Evolutionary conservation across 2,113 vertebrate species (phyloP).

Genomic region (Marmota flaviventris): DNA sequence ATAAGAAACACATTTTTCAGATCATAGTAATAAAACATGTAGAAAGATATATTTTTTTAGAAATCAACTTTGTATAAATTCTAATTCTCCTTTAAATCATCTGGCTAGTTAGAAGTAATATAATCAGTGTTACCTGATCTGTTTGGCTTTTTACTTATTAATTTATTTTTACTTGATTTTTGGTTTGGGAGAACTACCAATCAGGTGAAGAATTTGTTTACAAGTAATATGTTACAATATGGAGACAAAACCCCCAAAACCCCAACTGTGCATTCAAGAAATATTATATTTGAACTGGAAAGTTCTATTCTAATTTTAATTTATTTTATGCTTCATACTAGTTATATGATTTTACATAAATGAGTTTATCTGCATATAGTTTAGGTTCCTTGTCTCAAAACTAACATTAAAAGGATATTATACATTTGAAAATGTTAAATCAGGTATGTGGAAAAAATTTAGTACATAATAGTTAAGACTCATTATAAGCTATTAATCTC

Average conservation of each 20-base stretch:
- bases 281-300: not conserved
- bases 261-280: not conserved
- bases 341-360: not conserved
- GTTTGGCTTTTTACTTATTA: not conserved
- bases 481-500: not conserved
- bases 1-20: not conserved
- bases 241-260: not conserved
- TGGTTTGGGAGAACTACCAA: not conserved
- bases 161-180: not conserved
- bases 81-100: not conserved
- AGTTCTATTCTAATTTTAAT: slow-evolving; percentile 40
- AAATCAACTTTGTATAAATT: not conserved
- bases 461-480: not conserved
- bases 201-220: not conserved
- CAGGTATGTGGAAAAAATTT: not conserved
- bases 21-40: slow-evolving; percentile 31
- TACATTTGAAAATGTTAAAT: not conserved
- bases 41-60: not conserved
- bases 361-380: not conserved
- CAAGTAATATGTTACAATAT: not conserved
- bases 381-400: not conserved
- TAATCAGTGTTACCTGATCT: not conserved
- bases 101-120: not conserved
- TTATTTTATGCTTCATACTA: not conserved
- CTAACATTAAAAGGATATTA: not conserved